Evolutionary conservation across 2,888 invertebrate species (phyloP), one percentile per base, ranked within the genome.

Genomic region (Drosophila birchii): DNA sequence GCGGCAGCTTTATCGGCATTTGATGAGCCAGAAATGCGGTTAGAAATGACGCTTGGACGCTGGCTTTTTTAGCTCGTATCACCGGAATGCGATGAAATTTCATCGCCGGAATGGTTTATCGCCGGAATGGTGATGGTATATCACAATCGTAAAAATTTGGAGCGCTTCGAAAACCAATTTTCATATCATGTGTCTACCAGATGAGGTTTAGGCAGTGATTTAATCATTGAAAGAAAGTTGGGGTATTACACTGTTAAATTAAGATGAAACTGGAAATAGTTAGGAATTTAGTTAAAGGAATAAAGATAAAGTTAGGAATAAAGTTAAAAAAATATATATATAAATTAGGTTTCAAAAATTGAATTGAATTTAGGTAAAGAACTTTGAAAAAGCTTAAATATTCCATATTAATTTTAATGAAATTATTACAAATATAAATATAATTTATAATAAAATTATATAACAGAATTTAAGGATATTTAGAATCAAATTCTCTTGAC

Each of bases 21-120:
- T 62, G 63, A 57, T 73, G 56, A 66, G 67, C 64, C 64, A 66
- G 49, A 66, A 66, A 66, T 66, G 64, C 64, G 64, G 64, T 51
- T 66, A 66, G 64, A 66, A 66, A 66, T 66, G 64, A 66, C 51
- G 64, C 64, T 26, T 11, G 18, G 5, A 29, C 6, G 49, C 43
- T 43, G 18, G 51, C 51, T 53, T 36, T 53, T 53, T 34, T 29
- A 43, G 49, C 51, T 51, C 34, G 34, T 66, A 51, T 64, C 34
- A 36, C n/a, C 20, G 43, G 51, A 66, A 66, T 66, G 43, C 51
- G 26, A 64, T 20, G 49, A 63, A 63, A 51, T 43, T 64, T 63
- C 39, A 63, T 26, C 36, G 34, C 14, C n/a, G 20, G 23, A 39
- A 60, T 55, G 11, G 43, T 43, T 29, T 44, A 58, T 58, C 45